These are phyloP conservation scores for Burhinus oedicnemus DNA, from an alignment of 2,113 vertebrate genomes.

Conservation along the genomic window DNA sequence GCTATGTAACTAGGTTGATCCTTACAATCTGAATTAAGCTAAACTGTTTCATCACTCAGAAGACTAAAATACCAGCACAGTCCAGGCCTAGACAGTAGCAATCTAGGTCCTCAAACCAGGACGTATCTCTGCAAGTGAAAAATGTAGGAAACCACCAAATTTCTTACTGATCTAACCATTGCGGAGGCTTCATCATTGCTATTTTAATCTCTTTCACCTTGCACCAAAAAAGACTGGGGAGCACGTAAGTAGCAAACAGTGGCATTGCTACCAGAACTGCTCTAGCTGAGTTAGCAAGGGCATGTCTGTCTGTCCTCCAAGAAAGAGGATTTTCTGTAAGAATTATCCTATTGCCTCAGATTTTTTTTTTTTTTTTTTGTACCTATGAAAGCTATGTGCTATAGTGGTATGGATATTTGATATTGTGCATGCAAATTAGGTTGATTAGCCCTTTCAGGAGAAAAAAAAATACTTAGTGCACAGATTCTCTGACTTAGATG, in stretches of 20 bases:
- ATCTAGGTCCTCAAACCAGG: neutral
- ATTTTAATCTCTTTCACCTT: neutral
- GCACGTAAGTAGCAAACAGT: accelerated
- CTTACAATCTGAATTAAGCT: neutral
- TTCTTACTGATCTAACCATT: neutral
- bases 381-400: neutral
- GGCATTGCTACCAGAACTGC: neutral
- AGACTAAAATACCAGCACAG: neutral
- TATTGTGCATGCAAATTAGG: neutral
- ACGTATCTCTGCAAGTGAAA: neutral
- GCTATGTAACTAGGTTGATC: neutral
- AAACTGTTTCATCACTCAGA: neutral
- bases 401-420: neutral
- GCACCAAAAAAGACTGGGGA: neutral
- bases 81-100: neutral
- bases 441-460: neutral
- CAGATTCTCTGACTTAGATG: neutral
- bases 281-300: neutral
- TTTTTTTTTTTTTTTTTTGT: neutral
- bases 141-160: neutral
- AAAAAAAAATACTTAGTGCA: neutral
- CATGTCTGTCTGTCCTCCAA: neutral
- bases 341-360: neutral
- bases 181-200: neutral
- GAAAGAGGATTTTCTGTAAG: neutral